Evolutionary conservation across 2,888 invertebrate genomes (phyloP), one percentile per base, ranked within the genome.

Genomic region (Pyralis farinalis): DNA sequence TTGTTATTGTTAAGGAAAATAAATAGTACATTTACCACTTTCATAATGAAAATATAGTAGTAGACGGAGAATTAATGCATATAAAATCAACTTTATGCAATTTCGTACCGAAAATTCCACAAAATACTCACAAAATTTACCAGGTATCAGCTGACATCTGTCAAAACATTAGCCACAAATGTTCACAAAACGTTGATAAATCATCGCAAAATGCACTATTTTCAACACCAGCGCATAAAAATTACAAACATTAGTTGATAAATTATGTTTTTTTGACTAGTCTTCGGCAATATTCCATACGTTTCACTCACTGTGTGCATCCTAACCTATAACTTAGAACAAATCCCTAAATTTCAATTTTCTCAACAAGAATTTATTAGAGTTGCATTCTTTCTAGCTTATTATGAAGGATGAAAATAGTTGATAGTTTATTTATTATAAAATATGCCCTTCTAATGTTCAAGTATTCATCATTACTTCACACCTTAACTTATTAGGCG

Each of bases 121-220:
- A 42, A 51, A 63, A 63, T 76, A 77, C 71, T 71, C 55, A 75
- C 70, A 44, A 49, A 59, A 61, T 53, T 49, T 54, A 60, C 63
- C 58, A 55, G 52, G 50, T 44, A 76, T 69, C 77, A 80, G 74
- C 75, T 86, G 86, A 75, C 85, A 86, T 53, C 84, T 86, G 86
- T 84, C 85, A 84, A 80, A 82, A 79, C 75, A 79, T 77, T 79
- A 59, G 50, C 69, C 86, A 83, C 86, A 85, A 83, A 85, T 84
- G 82, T 72, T 76, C 82, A 81, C 79, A 76, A 79, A 81, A 80
- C 69, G 78, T 72, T 76, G 42, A 49, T 49, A 65, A 71, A 59
- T 62, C 47, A 33, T 48, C 41, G 21, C 44, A 55, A 67, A 69
- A 63, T 62, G 60, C 77, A 59, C 54, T 35, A 59, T 57, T 58